Conservation (phyloP, 2,888 invertebrate genomes). For the Andrena bicolor region DNA sequence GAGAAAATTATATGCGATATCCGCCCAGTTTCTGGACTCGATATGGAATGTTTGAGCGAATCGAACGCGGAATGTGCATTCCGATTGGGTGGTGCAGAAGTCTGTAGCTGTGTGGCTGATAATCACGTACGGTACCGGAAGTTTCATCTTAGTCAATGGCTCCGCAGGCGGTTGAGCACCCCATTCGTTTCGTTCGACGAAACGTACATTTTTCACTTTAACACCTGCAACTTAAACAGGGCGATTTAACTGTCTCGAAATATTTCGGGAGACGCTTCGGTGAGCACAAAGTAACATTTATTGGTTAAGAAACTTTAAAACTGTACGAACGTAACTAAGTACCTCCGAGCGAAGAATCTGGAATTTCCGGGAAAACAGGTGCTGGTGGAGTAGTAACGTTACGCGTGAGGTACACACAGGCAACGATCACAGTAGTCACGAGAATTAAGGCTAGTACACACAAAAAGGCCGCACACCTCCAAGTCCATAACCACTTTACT, state of each 20-base stretch:
- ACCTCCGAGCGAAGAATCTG: conserved; percentile 62
- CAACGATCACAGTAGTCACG: conserved; percentile 67
- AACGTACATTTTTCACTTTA: conserved; percentile 78
- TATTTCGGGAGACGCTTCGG: background rate
- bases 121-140: conserved; percentile 80
- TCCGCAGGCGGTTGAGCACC: conserved; percentile 87
- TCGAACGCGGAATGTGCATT: conserved; percentile 75
- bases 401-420: conserved; percentile 63
- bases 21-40: conserved; percentile 88
- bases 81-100: conserved; percentile 80
- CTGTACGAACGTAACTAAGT: conserved; percentile 38
- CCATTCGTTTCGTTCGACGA: conserved; percentile 89
- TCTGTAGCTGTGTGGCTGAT: conserved; percentile 80
- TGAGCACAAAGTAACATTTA: background rate
- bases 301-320: conserved; percentile 6
- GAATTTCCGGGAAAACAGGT: conserved; percentile 63
- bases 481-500: conserved; percentile 75
- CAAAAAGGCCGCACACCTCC: conserved; percentile 74
- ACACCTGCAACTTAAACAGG: conserved; percentile 63
- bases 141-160: conserved; percentile 61
- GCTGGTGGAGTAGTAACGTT: conserved; percentile 29
- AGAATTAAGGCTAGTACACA: conserved; percentile 72
- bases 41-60: conserved; percentile 86
- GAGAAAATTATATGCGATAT: conserved; percentile 92
- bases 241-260: background rate